Evolutionary conservation across 1,140 invertebrate species (phyloP).

Genomic region (Thrips palmi): DNA sequence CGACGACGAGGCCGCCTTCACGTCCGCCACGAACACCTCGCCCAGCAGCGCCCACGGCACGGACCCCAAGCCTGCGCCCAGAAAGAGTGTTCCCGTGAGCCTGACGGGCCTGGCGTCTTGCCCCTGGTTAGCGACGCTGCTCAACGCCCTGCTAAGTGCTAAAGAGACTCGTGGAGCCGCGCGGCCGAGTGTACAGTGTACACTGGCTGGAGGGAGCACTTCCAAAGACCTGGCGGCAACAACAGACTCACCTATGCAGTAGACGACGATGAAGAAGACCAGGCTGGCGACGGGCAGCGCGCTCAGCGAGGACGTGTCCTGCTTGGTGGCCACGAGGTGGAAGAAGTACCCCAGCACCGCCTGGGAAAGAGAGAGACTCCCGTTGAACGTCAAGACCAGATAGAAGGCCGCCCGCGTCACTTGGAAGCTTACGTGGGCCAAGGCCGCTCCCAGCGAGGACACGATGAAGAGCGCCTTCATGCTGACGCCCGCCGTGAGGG

Average conservation of each 20-base stretch:
- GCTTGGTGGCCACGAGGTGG: slow-evolving; percentile 24
- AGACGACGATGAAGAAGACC: slow-evolving; percentile 45
- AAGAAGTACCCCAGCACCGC: slow-evolving; percentile 43
- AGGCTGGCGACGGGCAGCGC: slow-evolving; percentile 45
- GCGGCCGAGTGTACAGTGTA: not conserved
- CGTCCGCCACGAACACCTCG: slow-evolving; percentile 59
- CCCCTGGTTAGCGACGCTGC: too few relatives aligned
- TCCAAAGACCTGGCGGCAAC: not conserved
- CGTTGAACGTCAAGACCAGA: not conserved
- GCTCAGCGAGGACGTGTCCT: slow-evolving; percentile 26
- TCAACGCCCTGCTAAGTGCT: not conserved
- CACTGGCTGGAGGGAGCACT: not conserved
- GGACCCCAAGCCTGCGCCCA: slow-evolving; percentile 51
- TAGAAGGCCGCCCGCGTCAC: not conserved
- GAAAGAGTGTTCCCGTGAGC: slow-evolving; percentile 1
- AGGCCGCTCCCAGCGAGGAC: slow-evolving; percentile 44
- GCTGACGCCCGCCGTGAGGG: slow-evolving; percentile 56
- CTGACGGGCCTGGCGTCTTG: too few relatives aligned
- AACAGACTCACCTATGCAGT: slow-evolving; percentile 29
- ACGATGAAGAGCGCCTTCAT: slow-evolving; percentile 48
- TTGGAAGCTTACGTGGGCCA: slow-evolving; percentile 23
- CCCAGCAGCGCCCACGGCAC: slow-evolving; percentile 72
- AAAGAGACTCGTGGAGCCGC: not conserved
- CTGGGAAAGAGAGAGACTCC: slow-evolving; percentile 19
- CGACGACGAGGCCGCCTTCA: slow-evolving; percentile 54